These are phyloP conservation scores for Agonopterix subpropinquella DNA, from an alignment of 2,888 invertebrate genomes.

Conservation along the genomic window DNA sequence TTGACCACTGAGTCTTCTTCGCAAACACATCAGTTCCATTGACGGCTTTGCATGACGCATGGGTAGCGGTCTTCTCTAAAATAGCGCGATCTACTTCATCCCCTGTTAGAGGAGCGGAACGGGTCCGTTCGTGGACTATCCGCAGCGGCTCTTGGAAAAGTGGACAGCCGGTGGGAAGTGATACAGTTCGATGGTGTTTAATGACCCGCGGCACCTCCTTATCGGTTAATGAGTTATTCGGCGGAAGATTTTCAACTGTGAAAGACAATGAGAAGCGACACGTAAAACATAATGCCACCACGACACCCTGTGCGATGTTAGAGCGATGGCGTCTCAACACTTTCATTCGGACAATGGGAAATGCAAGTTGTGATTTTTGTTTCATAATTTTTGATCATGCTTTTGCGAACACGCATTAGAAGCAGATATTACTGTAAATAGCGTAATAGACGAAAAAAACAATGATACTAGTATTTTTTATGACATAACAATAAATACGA, in stretches of 20 bases:
- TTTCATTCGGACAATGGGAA: slow-evolving; percentile 1
- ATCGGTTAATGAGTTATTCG: slow-evolving; percentile 62
- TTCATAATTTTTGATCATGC: too few relatives aligned
- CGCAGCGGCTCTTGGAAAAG: slow-evolving; percentile 52
- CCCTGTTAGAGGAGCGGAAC: slow-evolving; percentile 80
- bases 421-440: too few relatives aligned
- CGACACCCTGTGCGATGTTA: slow-evolving; percentile 50
- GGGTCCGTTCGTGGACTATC: slow-evolving; percentile 79
- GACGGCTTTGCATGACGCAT: slow-evolving; percentile 52
- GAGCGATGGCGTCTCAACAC: slow-evolving; percentile 17
- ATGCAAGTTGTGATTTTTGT: too few relatives aligned
- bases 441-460: too few relatives aligned
- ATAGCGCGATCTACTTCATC: slow-evolving; percentile 56
- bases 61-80: slow-evolving; percentile 43
- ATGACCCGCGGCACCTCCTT: slow-evolving; percentile 38
- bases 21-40: slow-evolving; percentile 42
- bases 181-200: slow-evolving; percentile 61
- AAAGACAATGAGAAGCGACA: slow-evolving; percentile 64
- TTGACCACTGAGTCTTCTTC: slow-evolving; percentile 50
- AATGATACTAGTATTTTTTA: too few relatives aligned
- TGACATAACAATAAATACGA: too few relatives aligned
- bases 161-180: slow-evolving; percentile 55
- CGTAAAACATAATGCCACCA: slow-evolving; percentile 60
- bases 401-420: too few relatives aligned
- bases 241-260: slow-evolving; percentile 62